Evolutionary conservation across 2,797 vertebrate genomes (phyloP).

Genomic region (Acanthornis magna): DNA sequence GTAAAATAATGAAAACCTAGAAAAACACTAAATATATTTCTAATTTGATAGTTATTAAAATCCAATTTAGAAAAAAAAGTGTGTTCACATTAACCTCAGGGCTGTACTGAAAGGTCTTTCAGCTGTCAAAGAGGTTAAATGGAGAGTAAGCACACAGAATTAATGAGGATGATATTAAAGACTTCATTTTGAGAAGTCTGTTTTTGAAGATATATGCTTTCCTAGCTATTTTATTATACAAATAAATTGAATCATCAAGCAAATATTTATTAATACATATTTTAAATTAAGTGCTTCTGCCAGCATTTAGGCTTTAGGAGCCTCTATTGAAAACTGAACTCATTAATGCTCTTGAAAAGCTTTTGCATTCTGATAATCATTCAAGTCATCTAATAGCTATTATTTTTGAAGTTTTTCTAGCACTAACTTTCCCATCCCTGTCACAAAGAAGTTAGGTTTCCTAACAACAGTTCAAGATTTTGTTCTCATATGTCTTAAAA

Average conservation of each 20-base stretch:
- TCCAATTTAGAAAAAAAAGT: background rate
- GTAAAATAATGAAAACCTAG: background rate
- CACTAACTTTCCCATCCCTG: background rate
- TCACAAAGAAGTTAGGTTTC: background rate
- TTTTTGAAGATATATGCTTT: background rate
- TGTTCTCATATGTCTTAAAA: background rate
- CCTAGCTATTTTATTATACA: background rate
- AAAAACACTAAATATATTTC: constrained; percentile 24
- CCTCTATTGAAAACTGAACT: background rate
- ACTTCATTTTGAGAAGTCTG: background rate
- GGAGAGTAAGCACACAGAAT: background rate
- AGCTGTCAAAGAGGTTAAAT: background rate
- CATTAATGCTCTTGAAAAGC: background rate
- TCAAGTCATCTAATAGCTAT: background rate
- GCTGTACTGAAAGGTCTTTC: background rate
- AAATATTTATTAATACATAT: background rate
- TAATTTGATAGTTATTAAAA: constrained; percentile 11
- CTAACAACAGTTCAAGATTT: background rate
- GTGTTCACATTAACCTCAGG: background rate
- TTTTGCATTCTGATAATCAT: background rate
- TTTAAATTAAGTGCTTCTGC: background rate
- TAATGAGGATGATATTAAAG: background rate
- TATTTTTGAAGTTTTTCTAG: background rate
- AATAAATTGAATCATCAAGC: background rate
- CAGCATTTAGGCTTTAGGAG: background rate